These are phyloP conservation scores for Thelaira solivaga DNA, from an alignment of 2,888 invertebrate species.

Conservation along the genomic window DNA sequence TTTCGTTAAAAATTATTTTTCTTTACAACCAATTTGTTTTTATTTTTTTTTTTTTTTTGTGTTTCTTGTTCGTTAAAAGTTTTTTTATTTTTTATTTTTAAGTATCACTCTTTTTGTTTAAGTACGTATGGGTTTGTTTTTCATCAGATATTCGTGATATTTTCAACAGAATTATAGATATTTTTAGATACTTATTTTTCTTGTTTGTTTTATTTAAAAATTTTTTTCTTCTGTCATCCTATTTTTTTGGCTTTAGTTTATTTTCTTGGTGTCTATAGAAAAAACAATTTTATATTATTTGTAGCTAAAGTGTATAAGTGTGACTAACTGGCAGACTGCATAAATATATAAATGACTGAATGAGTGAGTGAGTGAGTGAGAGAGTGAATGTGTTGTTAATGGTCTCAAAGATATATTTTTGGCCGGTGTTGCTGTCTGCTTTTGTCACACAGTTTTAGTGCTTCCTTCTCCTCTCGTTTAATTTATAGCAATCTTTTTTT, in stretches of 20 bases:
- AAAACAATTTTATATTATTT: conserved; percentile 25
- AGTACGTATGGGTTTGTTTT: conserved; percentile 44
- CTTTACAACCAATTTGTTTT: conserved; percentile 53
- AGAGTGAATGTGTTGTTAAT: conserved; percentile 19
- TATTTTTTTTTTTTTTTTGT: conserved; percentile 15
- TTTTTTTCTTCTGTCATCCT: neutral
- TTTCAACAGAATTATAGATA: conserved; percentile 41
- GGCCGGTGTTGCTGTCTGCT: neutral
- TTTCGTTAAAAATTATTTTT: conserved; percentile 48
- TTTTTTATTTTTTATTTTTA: conserved; percentile 20
- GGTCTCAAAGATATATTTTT: neutral
- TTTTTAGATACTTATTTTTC: conserved; percentile 49
- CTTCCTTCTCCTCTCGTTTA: too few relatives aligned
- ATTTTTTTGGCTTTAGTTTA: conserved; percentile 7
- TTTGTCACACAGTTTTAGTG: conserved; percentile 29
- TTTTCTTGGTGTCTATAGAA: neutral
- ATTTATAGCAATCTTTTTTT: conserved; percentile 21
- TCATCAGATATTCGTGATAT: conserved; percentile 45
- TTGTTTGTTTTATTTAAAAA: neutral
- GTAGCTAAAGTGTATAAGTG: conserved; percentile 8
- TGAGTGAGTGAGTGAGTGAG: neutral
- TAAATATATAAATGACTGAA: neutral
- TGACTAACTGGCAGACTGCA: neutral
- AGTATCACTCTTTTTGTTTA: conserved; percentile 51
- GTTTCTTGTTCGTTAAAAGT: conserved; percentile 14